Conservation (phyloP, 2,888 invertebrate genomes). For the Diabrotica balteata region DNA sequence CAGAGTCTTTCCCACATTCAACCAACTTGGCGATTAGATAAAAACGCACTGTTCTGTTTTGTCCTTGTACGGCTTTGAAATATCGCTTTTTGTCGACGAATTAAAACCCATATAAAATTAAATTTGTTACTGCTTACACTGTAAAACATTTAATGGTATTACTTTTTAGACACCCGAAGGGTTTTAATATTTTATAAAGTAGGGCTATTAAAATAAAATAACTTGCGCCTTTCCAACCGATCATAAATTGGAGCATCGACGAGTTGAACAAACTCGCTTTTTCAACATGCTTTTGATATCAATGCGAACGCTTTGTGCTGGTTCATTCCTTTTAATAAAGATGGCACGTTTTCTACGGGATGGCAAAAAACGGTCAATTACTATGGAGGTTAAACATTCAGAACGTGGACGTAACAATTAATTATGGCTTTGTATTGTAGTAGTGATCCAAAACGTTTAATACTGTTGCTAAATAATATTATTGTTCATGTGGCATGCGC, state of each 20-base stretch:
- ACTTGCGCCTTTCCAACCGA: conserved; percentile 30
- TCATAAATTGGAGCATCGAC: conserved; percentile 18
- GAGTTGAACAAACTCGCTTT: conserved; percentile 14
- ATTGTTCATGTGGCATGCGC: too few species aligned
- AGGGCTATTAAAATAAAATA: conserved; percentile 44
- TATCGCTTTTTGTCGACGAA: conserved; percentile 44
- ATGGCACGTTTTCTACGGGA: conserved; percentile 3
- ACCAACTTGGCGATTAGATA: conserved; percentile 21
- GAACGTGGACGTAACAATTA: too few species aligned
- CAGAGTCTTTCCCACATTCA: conserved; percentile 22
- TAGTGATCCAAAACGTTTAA: too few species aligned
- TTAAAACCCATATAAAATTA: conserved; percentile 52
- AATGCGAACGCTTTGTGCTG: background rate
- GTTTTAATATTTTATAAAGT: conserved; percentile 54
- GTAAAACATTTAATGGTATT: conserved; percentile 57
- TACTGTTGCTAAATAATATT: too few species aligned
- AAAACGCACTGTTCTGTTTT: conserved; percentile 25
- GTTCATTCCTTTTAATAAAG: conserved; percentile 7
- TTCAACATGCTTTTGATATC: conserved; percentile 7
- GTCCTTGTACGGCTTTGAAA: conserved; percentile 18
- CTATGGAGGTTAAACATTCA: too few species aligned
- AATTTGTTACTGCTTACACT: conserved; percentile 48
- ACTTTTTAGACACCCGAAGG: conserved; percentile 50
- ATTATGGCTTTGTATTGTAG: too few species aligned
- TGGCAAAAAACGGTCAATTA: background rate